Evolutionary conservation across 2,113 vertebrate species (phyloP).

Genomic region (Petrocephalus zakoni): DNA sequence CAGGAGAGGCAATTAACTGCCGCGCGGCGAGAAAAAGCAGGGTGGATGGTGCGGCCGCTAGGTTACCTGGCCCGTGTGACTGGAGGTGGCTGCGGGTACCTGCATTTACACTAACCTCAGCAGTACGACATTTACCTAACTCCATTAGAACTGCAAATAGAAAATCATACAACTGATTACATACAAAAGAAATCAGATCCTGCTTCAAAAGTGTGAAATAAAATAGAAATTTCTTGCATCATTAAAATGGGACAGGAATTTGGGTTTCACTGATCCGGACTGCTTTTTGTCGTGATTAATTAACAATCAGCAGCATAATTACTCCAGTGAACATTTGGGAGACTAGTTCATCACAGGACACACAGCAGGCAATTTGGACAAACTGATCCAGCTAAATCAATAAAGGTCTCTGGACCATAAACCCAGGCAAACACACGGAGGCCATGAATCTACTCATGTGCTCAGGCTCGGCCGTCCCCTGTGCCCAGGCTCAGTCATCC

Average conservation of each 20-base stretch:
- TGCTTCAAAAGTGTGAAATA: neutral
- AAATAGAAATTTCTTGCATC: neutral
- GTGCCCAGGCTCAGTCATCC: no score
- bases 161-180: neutral
- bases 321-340: neutral
- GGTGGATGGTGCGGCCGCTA: neutral
- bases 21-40: neutral
- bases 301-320: neutral
- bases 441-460: neutral
- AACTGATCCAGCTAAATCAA: neutral
- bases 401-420: neutral
- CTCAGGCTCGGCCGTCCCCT: neutral
- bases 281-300: neutral
- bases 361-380: neutral
- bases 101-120: neutral
- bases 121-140: neutral
- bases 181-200: neutral
- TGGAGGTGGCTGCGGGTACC: neutral
- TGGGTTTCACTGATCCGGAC: neutral
- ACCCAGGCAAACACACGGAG: neutral
- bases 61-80: neutral
- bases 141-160: no score
- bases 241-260: neutral
- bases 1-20: slow-evolving; percentile 29
- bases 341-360: neutral